Conservation (phyloP, 2,797 vertebrate species). For the Hemibagrus guttatus region DNA sequence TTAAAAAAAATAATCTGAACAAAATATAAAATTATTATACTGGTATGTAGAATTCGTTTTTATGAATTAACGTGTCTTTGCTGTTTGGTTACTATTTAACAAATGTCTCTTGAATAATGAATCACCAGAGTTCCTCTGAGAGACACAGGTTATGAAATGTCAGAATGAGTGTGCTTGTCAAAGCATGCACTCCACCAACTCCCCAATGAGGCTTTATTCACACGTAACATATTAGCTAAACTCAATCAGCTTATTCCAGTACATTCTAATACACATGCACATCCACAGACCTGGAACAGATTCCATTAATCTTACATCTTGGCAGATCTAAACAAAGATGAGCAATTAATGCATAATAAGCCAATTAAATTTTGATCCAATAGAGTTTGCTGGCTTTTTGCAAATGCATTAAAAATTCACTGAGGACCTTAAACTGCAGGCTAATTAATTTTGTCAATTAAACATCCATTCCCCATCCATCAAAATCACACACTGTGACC, state of each 20-base stretch:
- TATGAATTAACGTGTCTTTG: too few species aligned
- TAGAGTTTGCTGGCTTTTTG: background rate
- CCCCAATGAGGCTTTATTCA: background rate
- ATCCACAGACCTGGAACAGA: slow-evolving; percentile 17
- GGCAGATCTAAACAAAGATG: slow-evolving; percentile 22
- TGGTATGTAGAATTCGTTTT: too few species aligned
- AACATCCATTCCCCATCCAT: background rate
- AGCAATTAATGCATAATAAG: slow-evolving; percentile 11
- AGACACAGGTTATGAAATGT: slow-evolving; percentile 28
- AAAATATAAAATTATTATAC: too few species aligned
- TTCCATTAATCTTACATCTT: slow-evolving; percentile 36
- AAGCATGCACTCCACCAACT: background rate
- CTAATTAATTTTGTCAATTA: slow-evolving; percentile 19
- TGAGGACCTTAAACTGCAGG: background rate
- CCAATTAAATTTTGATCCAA: background rate
- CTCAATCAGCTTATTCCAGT: slow-evolving; percentile 47
- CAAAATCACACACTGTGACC: background rate
- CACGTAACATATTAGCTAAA: slow-evolving; percentile 1
- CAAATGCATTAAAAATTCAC: slow-evolving; percentile 6
- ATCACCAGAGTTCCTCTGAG: slow-evolving; percentile 29
- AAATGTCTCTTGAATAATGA: slow-evolving; percentile 27
- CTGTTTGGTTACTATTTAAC: background rate
- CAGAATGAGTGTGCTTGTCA: slow-evolving; percentile 20
- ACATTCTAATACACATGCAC: slow-evolving; percentile 43
- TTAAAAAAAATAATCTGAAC: background rate